phyloP scores from a whole-genome alignment of 1,140 invertebrate genomes.

The Rhizoglyphus robini region DNA sequence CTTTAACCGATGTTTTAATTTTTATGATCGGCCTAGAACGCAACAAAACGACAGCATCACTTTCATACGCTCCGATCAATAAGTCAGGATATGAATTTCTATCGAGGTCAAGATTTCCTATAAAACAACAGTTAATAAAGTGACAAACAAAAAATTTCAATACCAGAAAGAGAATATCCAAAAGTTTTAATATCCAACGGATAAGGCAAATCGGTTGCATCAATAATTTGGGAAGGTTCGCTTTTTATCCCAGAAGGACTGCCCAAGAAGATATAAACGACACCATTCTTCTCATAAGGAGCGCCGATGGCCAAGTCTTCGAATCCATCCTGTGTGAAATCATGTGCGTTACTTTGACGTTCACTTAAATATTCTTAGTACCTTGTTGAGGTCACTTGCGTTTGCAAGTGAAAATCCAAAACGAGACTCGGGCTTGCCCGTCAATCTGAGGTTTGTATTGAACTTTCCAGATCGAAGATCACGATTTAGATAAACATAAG shows the following conservation, averaged over 20 bases:
- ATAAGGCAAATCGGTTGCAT: conserved; percentile 28
- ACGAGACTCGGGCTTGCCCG: conserved; percentile 55
- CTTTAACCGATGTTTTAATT: conserved; percentile 43
- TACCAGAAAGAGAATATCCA: conserved; percentile 74
- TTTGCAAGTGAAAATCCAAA: conserved; percentile 74
- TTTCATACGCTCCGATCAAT: conserved; percentile 70
- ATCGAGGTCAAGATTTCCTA: conserved; percentile 80
- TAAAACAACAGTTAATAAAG: too few species aligned
- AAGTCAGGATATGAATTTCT: conserved; percentile 81
- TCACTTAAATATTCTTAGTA: too few species aligned
- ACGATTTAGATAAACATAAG: conserved; percentile 67
- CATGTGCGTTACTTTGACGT: too few species aligned
- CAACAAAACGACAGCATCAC: conserved; percentile 39
- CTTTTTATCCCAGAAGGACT: conserved; percentile 52
- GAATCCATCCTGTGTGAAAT: conserved; percentile 42
- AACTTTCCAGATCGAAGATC: background rate
- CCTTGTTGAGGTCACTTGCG: conserved; percentile 78
- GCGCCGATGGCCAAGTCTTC: conserved; percentile 82
- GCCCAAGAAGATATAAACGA: conserved; percentile 82
- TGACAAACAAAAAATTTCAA: background rate
- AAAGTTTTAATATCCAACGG: conserved; percentile 46
- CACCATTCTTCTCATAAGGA: conserved; percentile 75
- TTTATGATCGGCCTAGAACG: conserved; percentile 70
- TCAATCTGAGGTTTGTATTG: conserved; percentile 39
- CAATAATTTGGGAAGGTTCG: conserved; percentile 58